These are phyloP conservation scores for Phodopus roborovskii DNA, from an alignment of 2,113 vertebrate genomes.

Conservation along the genomic window DNA sequence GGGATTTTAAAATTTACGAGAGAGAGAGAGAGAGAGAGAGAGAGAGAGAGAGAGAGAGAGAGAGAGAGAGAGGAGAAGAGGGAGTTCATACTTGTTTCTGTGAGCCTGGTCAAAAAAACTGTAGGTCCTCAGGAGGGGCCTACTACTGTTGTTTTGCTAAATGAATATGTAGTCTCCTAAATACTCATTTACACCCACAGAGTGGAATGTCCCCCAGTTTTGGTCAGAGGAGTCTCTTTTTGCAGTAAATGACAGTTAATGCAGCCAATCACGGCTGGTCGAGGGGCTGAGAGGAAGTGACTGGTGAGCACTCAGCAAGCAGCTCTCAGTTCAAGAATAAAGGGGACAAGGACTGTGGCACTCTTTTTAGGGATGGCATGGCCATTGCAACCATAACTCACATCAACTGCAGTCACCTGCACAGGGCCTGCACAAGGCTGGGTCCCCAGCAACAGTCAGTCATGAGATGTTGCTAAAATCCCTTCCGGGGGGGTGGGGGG, in stretches of 20 bases:
- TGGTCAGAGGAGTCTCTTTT: neutral
- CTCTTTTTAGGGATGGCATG: neutral
- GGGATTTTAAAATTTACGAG: too few species aligned
- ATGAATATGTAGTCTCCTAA: neutral
- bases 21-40: neutral
- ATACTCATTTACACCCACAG: neutral
- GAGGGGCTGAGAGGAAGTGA: neutral
- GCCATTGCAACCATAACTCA: neutral
- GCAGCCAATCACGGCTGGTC: neutral
- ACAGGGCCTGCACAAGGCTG: neutral
- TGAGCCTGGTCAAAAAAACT: neutral
- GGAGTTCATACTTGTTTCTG: neutral
- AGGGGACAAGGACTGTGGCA: neutral
- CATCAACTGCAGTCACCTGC: neutral
- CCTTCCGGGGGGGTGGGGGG: neutral
- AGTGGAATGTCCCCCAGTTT: neutral
- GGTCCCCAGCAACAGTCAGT: neutral
- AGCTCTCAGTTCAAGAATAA: neutral
- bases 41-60: neutral
- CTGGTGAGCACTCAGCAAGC: neutral
- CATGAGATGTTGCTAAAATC: neutral
- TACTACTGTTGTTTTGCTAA: neutral
- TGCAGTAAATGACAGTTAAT: neutral
- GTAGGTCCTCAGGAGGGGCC: neutral
- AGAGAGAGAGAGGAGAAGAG: neutral